A percentile compares a stretch with the other conserved stretches of the same genome.
Conservation (phyloP, 1,140 invertebrate species). For the Ladona fulva region DNA sequence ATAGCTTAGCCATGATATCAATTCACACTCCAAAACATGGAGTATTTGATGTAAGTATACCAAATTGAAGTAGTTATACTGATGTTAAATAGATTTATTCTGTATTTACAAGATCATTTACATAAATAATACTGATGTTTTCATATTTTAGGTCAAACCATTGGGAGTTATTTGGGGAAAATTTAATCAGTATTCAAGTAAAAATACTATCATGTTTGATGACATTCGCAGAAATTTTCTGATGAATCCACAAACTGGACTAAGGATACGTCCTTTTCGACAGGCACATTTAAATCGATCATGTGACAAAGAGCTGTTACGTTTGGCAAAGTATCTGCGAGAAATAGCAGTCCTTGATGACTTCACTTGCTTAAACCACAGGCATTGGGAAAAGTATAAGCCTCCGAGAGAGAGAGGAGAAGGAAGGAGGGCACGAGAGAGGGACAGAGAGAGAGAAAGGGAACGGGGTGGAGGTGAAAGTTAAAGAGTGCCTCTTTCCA, state of each 20-base stretch:
- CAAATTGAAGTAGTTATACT: not conserved
- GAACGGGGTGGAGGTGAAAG: constrained; percentile 7
- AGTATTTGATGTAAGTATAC: constrained; percentile 64
- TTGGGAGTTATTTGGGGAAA: constrained; percentile 96
- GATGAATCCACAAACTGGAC: constrained; percentile 92
- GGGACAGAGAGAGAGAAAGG: not conserved
- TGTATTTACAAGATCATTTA: not conserved
- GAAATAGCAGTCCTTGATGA: constrained; percentile 76
- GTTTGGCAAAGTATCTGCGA: constrained; percentile 74
- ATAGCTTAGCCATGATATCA: constrained; percentile 89
- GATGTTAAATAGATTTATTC: not conserved
- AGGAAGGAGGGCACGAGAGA: not conserved
- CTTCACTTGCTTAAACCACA: constrained; percentile 77
- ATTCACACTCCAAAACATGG: constrained; percentile 83
- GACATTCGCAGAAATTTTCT: constrained; percentile 95
- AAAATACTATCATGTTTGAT: constrained; percentile 98
- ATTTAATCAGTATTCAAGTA: constrained; percentile 73
- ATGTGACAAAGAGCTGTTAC: constrained; percentile 75
- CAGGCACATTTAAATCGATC: constrained; percentile 81
- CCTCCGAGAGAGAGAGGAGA: constrained; percentile 30
- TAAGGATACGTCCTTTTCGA: constrained; percentile 82
- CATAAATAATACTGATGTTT: constrained; percentile 13
- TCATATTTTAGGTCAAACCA: constrained; percentile 73
- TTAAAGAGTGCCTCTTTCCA: not conserved
- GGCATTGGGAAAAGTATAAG: constrained; percentile 81